Evolutionary conservation across 2,888 invertebrate species (phyloP), one percentile per base, ranked within the genome.

Genomic region (Portevinia maculata): DNA sequence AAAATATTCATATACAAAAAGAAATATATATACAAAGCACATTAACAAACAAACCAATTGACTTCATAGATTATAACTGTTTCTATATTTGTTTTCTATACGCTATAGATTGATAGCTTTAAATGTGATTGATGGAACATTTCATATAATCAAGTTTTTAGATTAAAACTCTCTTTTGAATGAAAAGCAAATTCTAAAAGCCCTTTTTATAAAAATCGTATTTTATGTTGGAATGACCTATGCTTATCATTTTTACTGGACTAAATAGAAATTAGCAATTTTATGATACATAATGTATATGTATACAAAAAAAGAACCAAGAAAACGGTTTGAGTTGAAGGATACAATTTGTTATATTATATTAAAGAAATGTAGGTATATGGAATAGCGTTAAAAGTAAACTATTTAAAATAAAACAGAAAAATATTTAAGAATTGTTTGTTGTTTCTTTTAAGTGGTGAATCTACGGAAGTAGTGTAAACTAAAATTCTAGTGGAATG

Each of bases 31-130:
- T 71, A 41, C 46, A 55, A 74, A 67, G 69, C 74, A 81, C 69
- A 57, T 64, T 59, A 74, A 55, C 46, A 71, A 19, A 65, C 71
- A 76, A 53, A 24, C 39, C 50, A 52, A 60, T 67, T 34, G 34
- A 65, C 21, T 71, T 62, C 73, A 37, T 64, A 78, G 55, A 41
- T 39, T 13, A 37, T 59, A 53, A 59, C 39, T 67, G 19, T 13
- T 39, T 13, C n/a, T 39, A 13, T 13, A 39, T 13, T 9, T 17
- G 3, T 50, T 41, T 53, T 53, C 8, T 62, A 37, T 64, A 59
- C 53, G 76, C 64, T 76, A 70, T 81, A 69, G 34, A 69, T 75
- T 70, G 62, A 75, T 71, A 76, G 81, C 81, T 81, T 81, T 81
- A 71, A 76, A 76, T 76, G 81, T 81, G 81, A 81, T 81, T 64